Percentiles rank a stretch among this genome's conserved stretches.
Conservation (phyloP, 1,140 invertebrate species). For the Hydropsyche tenuis region DNA sequence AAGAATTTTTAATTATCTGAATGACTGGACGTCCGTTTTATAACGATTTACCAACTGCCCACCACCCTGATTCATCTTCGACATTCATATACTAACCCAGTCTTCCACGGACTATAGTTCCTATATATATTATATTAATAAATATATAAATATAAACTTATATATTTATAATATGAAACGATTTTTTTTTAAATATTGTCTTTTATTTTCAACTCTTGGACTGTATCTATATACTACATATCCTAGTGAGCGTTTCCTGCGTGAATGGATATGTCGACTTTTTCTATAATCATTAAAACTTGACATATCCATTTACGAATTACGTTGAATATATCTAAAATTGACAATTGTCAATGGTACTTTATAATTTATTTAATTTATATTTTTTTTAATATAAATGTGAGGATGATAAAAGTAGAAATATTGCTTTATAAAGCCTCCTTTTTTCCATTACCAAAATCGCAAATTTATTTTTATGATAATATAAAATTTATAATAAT, state of each 20-base stretch:
- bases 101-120: constrained; percentile 52
- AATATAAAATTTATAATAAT: constrained; percentile 13
- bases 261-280: constrained; percentile 38
- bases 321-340: constrained; percentile 22
- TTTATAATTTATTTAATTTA: constrained; percentile 6
- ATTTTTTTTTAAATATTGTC: constrained; percentile 39
- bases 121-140: constrained; percentile 43
- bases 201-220: constrained; percentile 46
- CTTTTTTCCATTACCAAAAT: neutral
- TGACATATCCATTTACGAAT: constrained; percentile 37
- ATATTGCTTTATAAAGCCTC: neutral
- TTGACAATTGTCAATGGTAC: neutral
- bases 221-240: constrained; percentile 49
- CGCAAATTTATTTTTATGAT: constrained; percentile 5
- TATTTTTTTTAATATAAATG: neutral
- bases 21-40: constrained; percentile 45
- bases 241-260: constrained; percentile 36
- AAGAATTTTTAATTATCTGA: constrained; percentile 40
- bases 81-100: constrained; percentile 48
- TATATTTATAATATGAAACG: constrained; percentile 44
- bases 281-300: neutral
- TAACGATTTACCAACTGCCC: constrained; percentile 34
- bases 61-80: constrained; percentile 35
- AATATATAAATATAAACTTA: constrained; percentile 16
- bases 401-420: no score